These are phyloP conservation scores for Tenthredo amoena DNA, from an alignment of 2,888 invertebrate species.

Conservation along the genomic window DNA sequence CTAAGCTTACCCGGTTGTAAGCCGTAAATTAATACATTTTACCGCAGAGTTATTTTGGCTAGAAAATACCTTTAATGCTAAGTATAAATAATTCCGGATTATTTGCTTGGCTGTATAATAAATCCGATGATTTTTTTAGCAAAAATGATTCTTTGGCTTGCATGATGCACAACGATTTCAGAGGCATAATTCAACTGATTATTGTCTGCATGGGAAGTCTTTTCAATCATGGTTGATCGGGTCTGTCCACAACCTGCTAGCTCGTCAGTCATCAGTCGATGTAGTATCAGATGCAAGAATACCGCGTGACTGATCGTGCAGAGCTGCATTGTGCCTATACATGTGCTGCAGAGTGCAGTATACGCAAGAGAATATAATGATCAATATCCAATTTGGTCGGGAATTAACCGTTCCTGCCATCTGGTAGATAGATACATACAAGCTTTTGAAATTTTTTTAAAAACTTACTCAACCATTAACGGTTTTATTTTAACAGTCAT, in stretches of 20 bases:
- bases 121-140: neutral
- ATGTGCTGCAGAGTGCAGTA: neutral
- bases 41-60: neutral
- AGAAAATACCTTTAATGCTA: neutral
- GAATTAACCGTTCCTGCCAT: slow-evolving; percentile 11
- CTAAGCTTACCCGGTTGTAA: neutral
- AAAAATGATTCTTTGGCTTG: neutral
- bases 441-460: neutral
- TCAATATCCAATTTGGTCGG: slow-evolving; percentile 19
- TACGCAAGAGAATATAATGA: slow-evolving; percentile 5
- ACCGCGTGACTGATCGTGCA: slow-evolving; percentile 1
- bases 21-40: neutral
- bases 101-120: neutral
- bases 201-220: neutral
- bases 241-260: slow-evolving; percentile 1
- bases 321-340: neutral
- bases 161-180: neutral
- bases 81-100: neutral
- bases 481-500: too few species aligned
- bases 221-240: neutral
- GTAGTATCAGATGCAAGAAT: slow-evolving; percentile 12
- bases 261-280: neutral
- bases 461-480: neutral
- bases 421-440: neutral
- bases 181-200: neutral